Evolutionary conservation across 2,113 vertebrate species (phyloP).

Genomic region (Rhodinocichla rosea): DNA sequence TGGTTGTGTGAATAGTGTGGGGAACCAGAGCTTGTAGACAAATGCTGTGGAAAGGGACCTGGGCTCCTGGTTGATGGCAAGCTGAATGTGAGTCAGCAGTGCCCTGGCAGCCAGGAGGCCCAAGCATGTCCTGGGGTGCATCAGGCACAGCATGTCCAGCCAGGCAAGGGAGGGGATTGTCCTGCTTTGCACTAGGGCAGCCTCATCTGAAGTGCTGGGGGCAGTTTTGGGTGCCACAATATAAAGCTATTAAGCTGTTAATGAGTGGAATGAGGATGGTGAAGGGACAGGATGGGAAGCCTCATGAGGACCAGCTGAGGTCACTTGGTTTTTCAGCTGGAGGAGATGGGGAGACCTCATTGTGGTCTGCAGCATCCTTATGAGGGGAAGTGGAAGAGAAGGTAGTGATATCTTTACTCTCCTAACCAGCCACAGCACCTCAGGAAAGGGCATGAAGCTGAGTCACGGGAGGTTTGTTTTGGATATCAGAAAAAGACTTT

Average conservation of each 20-base stretch:
- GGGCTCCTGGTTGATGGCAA: not conserved
- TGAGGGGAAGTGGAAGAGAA: not conserved
- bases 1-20: not conserved
- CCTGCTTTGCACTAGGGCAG: accelerated
- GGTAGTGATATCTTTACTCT: not conserved
- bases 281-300: not conserved
- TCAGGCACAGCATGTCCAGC: not conserved
- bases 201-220: accelerated
- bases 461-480: not conserved
- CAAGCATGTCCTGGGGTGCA: accelerated
- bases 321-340: not conserved
- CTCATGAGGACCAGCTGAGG: not conserved
- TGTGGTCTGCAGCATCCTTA: not conserved
- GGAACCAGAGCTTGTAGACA: not conserved
- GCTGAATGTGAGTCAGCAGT: not conserved
- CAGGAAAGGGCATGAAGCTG: not conserved
- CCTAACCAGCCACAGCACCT: not conserved
- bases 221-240: not conserved
- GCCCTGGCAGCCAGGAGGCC: not conserved
- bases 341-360: not conserved
- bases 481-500: not conserved
- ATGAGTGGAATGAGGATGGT: not conserved
- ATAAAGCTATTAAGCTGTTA: not conserved
- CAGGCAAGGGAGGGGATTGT: not conserved
- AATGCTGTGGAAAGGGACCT: not conserved